Conservation (phyloP, 2,797 vertebrate genomes). For the Vespertilio murinus region DNA sequence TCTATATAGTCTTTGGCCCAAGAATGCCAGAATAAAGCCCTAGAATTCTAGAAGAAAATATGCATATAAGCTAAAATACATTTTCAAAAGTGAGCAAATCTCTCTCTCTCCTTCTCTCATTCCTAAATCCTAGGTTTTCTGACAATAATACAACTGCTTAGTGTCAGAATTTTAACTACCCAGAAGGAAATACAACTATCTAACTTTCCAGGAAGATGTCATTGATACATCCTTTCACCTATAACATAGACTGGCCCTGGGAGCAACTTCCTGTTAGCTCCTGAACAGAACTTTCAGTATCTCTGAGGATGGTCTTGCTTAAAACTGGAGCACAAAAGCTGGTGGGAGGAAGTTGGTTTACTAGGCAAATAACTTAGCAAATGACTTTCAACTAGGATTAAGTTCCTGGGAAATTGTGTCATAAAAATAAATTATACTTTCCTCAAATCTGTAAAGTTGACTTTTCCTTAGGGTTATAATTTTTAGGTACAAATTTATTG, state of each 20-base stretch:
- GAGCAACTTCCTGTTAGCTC: neutral
- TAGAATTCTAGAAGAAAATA: neutral
- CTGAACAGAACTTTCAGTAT: neutral
- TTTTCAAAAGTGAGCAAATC: constrained; percentile 5
- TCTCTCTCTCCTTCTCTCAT: neutral
- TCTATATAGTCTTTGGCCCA: neutral
- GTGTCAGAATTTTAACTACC: neutral
- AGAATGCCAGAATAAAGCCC: neutral
- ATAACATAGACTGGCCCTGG: neutral
- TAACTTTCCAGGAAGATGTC: neutral
- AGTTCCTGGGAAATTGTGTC: constrained; percentile 49
- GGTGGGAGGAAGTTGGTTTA: neutral
- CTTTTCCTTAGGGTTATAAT: constrained; percentile 48
- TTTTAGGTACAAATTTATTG: constrained; percentile 40
- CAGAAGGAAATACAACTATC: neutral
- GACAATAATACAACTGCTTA: neutral
- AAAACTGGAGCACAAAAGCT: neutral
- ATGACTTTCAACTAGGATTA: constrained; percentile 26
- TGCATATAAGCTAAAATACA: neutral
- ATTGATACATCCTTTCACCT: neutral
- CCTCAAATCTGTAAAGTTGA: constrained; percentile 9
- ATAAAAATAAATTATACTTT: constrained; percentile 53
- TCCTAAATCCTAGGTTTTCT: neutral
- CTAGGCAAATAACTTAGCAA: constrained; percentile 23
- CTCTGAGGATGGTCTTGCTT: neutral